A percentile compares a stretch with the other conserved stretches of the same genome.
These are phyloP conservation scores for Mastigias papua DNA, from an alignment of 30 jellyfish, hydroid and myxozoan genomes.

Conservation along the genomic window DNA sequence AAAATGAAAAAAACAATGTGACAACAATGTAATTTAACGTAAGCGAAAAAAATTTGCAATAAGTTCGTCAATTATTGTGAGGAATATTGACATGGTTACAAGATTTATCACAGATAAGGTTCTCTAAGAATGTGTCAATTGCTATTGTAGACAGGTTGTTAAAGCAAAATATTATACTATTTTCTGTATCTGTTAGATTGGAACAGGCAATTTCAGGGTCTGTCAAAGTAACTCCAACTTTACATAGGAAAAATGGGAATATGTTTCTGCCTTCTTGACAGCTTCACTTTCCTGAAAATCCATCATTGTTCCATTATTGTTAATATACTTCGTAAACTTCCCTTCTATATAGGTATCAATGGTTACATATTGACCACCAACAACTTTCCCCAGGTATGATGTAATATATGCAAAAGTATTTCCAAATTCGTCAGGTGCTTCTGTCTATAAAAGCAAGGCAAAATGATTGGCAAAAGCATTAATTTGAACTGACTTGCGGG, in stretches of 20 bases:
- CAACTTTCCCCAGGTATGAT: not conserved
- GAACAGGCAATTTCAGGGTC: not conserved
- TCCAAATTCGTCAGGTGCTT: not conserved
- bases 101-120: not conserved
- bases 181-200: not conserved
- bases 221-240: not conserved
- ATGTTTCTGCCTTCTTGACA: not conserved
- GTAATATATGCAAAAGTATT: too few relatives aligned
- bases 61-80: not conserved
- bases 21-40: not conserved
- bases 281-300: not conserved
- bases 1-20: too few relatives aligned
- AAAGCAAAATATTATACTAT: not conserved
- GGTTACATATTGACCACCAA: not conserved
- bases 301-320: not conserved
- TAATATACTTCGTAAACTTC: not conserved
- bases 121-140: not conserved
- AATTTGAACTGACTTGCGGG: not conserved
- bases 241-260: not conserved
- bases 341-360: not conserved
- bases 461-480: not conserved
- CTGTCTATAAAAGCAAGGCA: not conserved
- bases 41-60: not conserved
- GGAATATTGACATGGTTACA: too few relatives aligned
- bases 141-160: not conserved